Evolutionary conservation across 2,113 vertebrate genomes (phyloP), one percentile per base, ranked within the genome.

Genomic region (Chelonoidis abingdonii): DNA sequence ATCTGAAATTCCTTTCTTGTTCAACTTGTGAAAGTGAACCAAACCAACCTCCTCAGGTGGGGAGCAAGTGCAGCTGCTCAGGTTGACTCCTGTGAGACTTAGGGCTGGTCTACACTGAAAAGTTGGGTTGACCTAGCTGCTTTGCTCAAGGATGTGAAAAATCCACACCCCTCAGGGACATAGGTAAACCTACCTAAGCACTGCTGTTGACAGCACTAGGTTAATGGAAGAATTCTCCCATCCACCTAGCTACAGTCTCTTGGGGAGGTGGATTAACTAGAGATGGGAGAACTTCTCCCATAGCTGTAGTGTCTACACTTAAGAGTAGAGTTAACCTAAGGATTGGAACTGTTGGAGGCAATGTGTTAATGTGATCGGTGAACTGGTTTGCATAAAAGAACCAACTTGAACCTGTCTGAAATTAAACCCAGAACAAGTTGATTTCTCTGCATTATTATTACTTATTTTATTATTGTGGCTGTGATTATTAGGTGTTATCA

Each of bases 1-100:
- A 95, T 86, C 88, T 92, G 54, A 91, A 86, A 75, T 92, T 54
- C 91, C 72, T 83, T 47, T 80, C 72, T 59, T 53, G 5, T 75
- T 90, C 50, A 76, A 62, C n/a, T 84, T 16, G 62, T 62, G 81
- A 41, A 90, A 87, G 65, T 19, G 31, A 44, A 96, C 7, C 65
- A 91, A 83, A 97, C 54, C 80, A 81, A 27, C 57, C 53, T 83
- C 44, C 82, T 91, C 81, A n/a, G n/a, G 29, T 47, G 56, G 25
- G 72, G 11, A 49, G 52, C 27, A 83, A 16, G 44, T 91, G 91
- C 65, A 49, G 50, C 80, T 78, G 57, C 52, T 85, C 86, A 14
- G 76, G 38, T 79, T 24, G 50, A 47, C 22, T 0, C 87, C 83
- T 87, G 29, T 31, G 27, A 62, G 24, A 57, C 10, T 57, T 27